Base-by-base conservation (phyloP, 2,113 vertebrate genomes). In the Nerophis lumbriciformis region DNA sequence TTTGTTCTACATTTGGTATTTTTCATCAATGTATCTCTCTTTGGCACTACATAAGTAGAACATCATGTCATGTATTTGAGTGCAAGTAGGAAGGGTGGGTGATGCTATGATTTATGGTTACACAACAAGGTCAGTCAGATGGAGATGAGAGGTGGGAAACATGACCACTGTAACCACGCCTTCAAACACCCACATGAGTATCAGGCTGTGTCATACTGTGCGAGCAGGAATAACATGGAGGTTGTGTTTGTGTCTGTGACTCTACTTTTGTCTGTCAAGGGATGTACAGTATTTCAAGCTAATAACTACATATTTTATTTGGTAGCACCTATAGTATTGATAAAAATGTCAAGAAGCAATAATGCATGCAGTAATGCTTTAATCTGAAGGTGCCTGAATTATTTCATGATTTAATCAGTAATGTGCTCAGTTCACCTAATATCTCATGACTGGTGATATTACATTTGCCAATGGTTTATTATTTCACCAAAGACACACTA, bases 141-240 rank as follows among this genome's bases (percentile, higher is more conserved):
- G 47, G 55, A 70, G 56, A 73, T 73, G 62, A 73, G 73, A 81
- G 71, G 69, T 68, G 68, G 71, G 72, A 66, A 68, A 65, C 60
- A 74, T 58, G 59, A 28, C 64, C 16, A 8, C 56, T 44, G 69
- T 65, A 61, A 68, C 35, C 56, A 44, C 51, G 47, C 44, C 9
- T 37, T 47, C 48, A 58, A 53, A 65, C 62, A 66, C 42, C 13
- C 61, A 64, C 12, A 64, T 38, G 36, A 63, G 28, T 28, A 28
- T 28, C 28, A 28, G 16, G 36, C 50, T n/a, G 48, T 21, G 44
- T 55, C 53, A 72, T 28, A 70, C 59, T 59, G 66, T 67, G 75
- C 28, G n/a, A 55, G 63, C 47, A 66, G 58, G 65, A 53, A 66
- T 61, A 78, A 78, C 65, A 76, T 71, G 68, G 11, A 69, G 55